Evolutionary conservation across 2,888 invertebrate species (phyloP).

Genomic region (Scelioninae gen. 1): DNA sequence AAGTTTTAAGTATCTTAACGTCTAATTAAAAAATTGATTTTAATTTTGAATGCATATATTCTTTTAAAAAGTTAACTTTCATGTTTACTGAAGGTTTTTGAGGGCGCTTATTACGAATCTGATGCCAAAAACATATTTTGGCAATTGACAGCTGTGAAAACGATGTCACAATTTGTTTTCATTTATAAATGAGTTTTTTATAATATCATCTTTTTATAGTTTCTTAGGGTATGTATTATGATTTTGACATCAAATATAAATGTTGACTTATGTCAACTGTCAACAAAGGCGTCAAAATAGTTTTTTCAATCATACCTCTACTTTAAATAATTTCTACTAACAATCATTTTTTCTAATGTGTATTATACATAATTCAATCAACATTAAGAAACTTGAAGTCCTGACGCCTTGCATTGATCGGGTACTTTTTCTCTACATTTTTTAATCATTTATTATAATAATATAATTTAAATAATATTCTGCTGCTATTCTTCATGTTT

Average conservation of each 20-base stretch:
- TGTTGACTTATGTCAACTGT: constrained; percentile 8
- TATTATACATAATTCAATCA: constrained; percentile 15
- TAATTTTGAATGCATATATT: background rate
- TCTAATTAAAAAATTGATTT: constrained; percentile 1
- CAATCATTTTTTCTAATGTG: constrained; percentile 17
- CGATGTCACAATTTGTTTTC: constrained; percentile 13
- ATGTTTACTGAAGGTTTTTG: constrained; percentile 16
- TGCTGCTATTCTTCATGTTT: constrained; percentile 20
- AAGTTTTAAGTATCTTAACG: constrained; percentile 3
- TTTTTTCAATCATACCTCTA: constrained; percentile 19
- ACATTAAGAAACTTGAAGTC: constrained; percentile 13
- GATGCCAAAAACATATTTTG: too few species aligned
- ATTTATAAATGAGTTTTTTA: constrained; percentile 22
- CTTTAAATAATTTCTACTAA: constrained; percentile 22
- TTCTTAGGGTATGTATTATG: constrained; percentile 16
- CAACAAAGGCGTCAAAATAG: constrained; percentile 12
- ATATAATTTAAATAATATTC: too few species aligned
- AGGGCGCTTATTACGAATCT: constrained; percentile 5
- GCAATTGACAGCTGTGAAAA: constrained; percentile 16
- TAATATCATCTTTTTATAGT: constrained; percentile 19
- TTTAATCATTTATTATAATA: constrained; percentile 1
- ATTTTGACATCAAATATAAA: constrained; percentile 10
- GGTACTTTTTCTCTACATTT: constrained; percentile 16
- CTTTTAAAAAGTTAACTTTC: constrained; percentile 8
- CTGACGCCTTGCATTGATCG: constrained; percentile 15